phyloP scores from a whole-genome alignment of 2,113 vertebrate genomes.

The Dromaius novaehollandiae region DNA sequence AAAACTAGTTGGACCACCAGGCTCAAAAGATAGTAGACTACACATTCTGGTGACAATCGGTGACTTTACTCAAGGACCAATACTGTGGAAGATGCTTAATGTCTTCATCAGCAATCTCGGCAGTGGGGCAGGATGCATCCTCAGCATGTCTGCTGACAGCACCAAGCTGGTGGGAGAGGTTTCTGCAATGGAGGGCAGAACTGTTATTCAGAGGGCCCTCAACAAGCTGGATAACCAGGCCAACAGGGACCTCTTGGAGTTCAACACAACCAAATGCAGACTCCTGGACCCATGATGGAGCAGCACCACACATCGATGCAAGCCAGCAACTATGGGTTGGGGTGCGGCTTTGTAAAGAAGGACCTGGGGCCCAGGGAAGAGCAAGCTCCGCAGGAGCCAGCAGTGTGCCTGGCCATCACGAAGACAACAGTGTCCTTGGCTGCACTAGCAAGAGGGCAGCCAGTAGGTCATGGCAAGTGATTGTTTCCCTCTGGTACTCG shows the following conservation, averaged over 20 bases:
- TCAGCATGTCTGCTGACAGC: too few relatives aligned
- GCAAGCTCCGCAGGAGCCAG: neutral
- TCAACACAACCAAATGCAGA: neutral
- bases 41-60: neutral
- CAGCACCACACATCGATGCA: neutral
- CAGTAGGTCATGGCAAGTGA: neutral
- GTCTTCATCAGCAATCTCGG: neutral
- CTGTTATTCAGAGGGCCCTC: neutral
- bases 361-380: too few relatives aligned
- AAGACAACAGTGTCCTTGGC: neutral
- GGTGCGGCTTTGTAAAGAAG: neutral
- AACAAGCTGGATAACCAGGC: neutral
- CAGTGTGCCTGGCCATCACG: neutral
- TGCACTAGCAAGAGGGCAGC: neutral
- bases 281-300: neutral
- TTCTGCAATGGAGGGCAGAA: neutral
- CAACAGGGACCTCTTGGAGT: neutral
- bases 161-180: neutral
- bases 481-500: neutral
- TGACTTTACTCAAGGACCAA: neutral
- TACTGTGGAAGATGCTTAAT: neutral
- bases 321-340: neutral
- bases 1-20: neutral
- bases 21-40: neutral
- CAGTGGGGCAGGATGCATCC: neutral